phyloP scores from a whole-genome alignment of 2,113 vertebrate genomes.

The Podarcis cretensis region DNA sequence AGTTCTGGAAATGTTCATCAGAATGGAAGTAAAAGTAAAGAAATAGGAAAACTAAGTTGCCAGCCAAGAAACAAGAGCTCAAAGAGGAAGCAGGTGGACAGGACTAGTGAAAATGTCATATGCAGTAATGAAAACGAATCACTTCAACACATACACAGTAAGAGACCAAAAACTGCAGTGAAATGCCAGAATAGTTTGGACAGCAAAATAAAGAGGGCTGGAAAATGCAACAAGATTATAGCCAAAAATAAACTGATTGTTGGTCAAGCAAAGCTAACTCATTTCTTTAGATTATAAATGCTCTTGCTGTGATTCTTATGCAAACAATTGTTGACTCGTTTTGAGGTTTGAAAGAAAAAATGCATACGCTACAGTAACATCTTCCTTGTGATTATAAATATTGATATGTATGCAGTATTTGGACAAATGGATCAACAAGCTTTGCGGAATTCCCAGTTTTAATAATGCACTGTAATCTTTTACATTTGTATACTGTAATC shows the following conservation, averaged over 20 bases:
- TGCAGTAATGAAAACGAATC: conserved; percentile 77
- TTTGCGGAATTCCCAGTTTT: conserved; percentile 72
- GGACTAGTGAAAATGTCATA: conserved; percentile 70
- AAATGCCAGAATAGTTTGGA: conserved; percentile 52
- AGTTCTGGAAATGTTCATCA: conserved; percentile 80
- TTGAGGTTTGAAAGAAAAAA: conserved; percentile 31
- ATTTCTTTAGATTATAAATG: conserved; percentile 86
- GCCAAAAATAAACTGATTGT: conserved; percentile 83
- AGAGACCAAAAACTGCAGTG: conserved; percentile 60
- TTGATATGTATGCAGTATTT: conserved; percentile 21
- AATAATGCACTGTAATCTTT: conserved; percentile 47
- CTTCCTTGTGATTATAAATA: conserved; percentile 28
- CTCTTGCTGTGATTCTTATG: conserved; percentile 31
- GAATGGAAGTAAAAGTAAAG: conserved; percentile 67
- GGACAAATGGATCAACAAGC: conserved; percentile 51
- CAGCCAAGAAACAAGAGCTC: conserved; percentile 74
- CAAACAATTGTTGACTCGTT: background rate
- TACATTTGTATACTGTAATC: conserved; percentile 37
- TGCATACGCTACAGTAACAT: background rate
- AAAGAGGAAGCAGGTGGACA: conserved; percentile 85
- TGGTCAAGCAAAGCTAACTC: conserved; percentile 89
- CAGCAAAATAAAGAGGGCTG: conserved; percentile 45
- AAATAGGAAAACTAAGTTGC: conserved; percentile 67
- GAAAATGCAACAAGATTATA: conserved; percentile 71
- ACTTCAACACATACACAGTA: conserved; percentile 76